Conservation (phyloP, 2,888 invertebrate genomes). For the Pseudococcus jackbeardsleyi region DNA sequence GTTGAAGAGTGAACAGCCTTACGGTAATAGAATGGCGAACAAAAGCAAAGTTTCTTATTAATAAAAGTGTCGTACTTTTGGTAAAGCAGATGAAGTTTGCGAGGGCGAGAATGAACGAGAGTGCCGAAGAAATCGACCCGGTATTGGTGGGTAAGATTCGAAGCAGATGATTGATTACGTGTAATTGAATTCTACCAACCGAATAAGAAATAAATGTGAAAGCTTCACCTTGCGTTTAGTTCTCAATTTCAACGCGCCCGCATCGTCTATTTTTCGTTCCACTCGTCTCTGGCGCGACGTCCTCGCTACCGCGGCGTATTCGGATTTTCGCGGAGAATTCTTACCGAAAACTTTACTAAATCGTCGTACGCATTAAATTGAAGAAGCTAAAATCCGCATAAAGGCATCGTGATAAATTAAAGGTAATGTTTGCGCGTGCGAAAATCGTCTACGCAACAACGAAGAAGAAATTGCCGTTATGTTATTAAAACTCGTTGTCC, state of each 20-base stretch:
- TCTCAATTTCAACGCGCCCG: conserved; percentile 55
- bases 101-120: conserved; percentile 50
- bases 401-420: conserved; percentile 47
- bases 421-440: conserved; percentile 21
- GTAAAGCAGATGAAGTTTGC: conserved; percentile 61
- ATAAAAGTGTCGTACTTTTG: conserved; percentile 64
- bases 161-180: conserved; percentile 64
- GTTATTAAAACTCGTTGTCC: conserved; percentile 57
- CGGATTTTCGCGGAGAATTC: conserved; percentile 1
- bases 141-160: conserved; percentile 57
- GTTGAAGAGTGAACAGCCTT: conserved; percentile 58
- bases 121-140: conserved; percentile 56
- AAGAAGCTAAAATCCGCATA: conserved; percentile 48
- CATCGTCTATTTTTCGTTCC: not conserved
- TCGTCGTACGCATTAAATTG: conserved; percentile 42
- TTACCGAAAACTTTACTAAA: conserved; percentile 35
- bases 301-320: not conserved
- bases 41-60: conserved; percentile 64
- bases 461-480: conserved; percentile 40
- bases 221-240: conserved; percentile 60
- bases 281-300: not conserved
- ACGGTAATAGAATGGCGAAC: conserved; percentile 60
- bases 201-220: conserved; percentile 60
- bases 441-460: conserved; percentile 28
- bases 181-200: conserved; percentile 62